phyloP scores from a whole-genome alignment of 2,797 vertebrate genomes.

The Leptodactylus fallax region DNA sequence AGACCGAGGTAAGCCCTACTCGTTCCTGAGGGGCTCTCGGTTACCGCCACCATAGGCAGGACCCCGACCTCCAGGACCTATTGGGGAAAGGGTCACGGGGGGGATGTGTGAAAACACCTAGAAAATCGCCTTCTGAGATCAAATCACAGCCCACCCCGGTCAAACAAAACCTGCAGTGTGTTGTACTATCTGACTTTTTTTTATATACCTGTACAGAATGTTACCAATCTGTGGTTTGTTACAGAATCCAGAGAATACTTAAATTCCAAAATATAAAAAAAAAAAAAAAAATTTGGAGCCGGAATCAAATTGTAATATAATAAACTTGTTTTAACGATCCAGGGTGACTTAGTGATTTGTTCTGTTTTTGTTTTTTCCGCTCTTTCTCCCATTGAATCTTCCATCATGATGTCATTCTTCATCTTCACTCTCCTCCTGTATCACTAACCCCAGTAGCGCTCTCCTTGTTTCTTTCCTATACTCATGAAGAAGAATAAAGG shows the following conservation, averaged over 20 bases:
- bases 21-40: conserved; percentile 47
- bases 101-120: conserved; percentile 49
- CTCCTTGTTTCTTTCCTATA: background rate
- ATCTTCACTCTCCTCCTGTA: conserved; percentile 2
- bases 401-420: conserved; percentile 7
- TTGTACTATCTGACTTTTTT: conserved; percentile 16
- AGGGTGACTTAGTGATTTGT: conserved; percentile 64
- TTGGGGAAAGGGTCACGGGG: conserved; percentile 51
- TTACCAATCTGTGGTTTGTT: conserved; percentile 60
- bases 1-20: conserved; percentile 85
- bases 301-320: conserved; percentile 63
- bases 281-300: conserved; percentile 27
- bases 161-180: conserved; percentile 53
- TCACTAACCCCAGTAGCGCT: background rate
- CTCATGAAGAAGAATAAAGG: background rate
- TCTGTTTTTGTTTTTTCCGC: conserved; percentile 28
- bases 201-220: conserved; percentile 59
- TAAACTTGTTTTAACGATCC: conserved; percentile 64
- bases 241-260: conserved; percentile 48
- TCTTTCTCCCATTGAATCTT: conserved; percentile 1
- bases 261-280: conserved; percentile 25
- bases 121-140: conserved; percentile 58
- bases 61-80: conserved; percentile 47
- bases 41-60: conserved; percentile 59
- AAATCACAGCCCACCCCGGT: conserved; percentile 62